Conservation (phyloP, 2,113 vertebrate species). For the Odocoileus virginianus region DNA sequence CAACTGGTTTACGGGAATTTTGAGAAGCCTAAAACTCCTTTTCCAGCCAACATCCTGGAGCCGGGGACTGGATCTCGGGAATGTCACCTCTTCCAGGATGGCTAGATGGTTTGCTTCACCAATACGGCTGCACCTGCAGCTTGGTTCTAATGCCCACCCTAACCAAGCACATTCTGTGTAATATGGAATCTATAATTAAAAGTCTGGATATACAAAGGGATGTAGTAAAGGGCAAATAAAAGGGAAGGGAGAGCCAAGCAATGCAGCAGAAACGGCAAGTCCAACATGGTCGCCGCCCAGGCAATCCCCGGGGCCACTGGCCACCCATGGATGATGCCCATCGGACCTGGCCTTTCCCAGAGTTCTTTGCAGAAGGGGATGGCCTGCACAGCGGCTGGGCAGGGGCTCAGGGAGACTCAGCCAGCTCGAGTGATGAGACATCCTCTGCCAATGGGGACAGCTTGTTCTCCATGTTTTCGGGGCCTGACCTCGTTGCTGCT, state of each 20-base stretch:
- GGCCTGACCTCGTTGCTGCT: constrained; percentile 96
- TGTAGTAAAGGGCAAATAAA: background rate
- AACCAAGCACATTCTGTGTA: background rate
- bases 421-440: constrained; percentile 97
- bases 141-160: background rate
- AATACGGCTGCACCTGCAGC: background rate
- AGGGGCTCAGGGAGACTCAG: constrained; percentile 95
- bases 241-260: constrained; percentile 96
- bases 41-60: background rate
- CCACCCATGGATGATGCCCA: constrained; percentile 93
- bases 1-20: background rate
- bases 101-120: background rate
- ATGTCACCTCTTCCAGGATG: too few species aligned
- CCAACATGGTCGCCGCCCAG: constrained; percentile 92
- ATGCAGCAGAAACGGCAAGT: constrained; percentile 98
- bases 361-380: constrained; percentile 95
- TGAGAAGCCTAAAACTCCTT: background rate
- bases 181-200: background rate
- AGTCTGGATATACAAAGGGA: background rate
- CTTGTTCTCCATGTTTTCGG: constrained; percentile 99
- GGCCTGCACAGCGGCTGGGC: constrained; percentile 93
- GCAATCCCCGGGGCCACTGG: constrained; percentile 93
- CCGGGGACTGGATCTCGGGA: background rate
- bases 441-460: constrained; percentile 98
- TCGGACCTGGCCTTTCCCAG: constrained; percentile 94